These are phyloP conservation scores for Antheraea assamensis DNA, from an alignment of 2,888 invertebrate genomes.

Conservation along the genomic window DNA sequence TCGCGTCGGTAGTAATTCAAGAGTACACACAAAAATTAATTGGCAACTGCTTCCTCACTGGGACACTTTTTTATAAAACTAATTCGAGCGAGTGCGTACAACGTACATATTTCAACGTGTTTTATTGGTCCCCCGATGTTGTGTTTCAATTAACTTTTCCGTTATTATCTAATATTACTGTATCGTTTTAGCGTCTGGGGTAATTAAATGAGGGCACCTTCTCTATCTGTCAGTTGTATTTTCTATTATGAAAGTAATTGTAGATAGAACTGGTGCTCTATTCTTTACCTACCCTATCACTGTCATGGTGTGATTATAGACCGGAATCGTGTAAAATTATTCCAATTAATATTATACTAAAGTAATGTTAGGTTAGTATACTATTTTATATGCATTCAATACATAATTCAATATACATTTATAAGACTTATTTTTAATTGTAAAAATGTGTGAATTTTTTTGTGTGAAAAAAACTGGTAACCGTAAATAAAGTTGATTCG, in stretches of 20 bases:
- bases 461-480: no score
- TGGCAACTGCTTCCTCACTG: slow-evolving; percentile 15
- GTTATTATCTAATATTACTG: background rate
- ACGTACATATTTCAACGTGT: slow-evolving; percentile 12
- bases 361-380: no score
- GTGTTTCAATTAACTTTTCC: slow-evolving; percentile 19
- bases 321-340: no score
- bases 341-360: no score
- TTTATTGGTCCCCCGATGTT: slow-evolving; percentile 17
- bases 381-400: no score
- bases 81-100: slow-evolving; percentile 18
- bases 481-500: no score
- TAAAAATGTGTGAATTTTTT: no score
- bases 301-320: no score
- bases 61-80: slow-evolving; percentile 21
- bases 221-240: background rate
- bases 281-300: background rate
- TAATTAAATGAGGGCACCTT: background rate
- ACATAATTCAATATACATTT: no score
- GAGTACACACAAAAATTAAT: slow-evolving; percentile 20
- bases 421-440: no score
- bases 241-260: background rate
- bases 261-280: background rate
- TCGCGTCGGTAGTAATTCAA: slow-evolving; percentile 10
- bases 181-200: background rate